Percentiles rank a stretch among this genome's conserved stretches.
These are phyloP conservation scores for Meteorus sp. DNA, from an alignment of 1,140 invertebrate genomes.

Conservation along the genomic window DNA sequence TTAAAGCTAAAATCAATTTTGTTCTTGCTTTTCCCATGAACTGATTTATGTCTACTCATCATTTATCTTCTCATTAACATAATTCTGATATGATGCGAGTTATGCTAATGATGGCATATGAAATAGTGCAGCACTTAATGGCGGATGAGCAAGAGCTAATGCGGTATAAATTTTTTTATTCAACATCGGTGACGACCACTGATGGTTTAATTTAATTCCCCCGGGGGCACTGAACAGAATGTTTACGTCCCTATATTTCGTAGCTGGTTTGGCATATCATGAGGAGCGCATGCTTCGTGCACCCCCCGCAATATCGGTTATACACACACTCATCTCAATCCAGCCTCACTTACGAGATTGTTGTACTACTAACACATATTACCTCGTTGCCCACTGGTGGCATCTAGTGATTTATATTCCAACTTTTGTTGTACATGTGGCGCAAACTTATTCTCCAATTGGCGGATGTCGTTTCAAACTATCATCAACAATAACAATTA, in stretches of 20 bases:
- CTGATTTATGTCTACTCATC: no score
- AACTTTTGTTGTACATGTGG: background rate
- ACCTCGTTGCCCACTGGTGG: conserved; percentile 4
- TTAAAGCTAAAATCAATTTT: no score
- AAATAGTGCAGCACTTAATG: conserved; percentile 16
- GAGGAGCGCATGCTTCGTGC: conserved; percentile 26
- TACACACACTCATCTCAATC: conserved; percentile 11
- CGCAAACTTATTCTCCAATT: background rate
- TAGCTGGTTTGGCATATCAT: conserved; percentile 17
- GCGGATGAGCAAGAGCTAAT: conserved; percentile 15
- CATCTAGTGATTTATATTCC: conserved; percentile 26
- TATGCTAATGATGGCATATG: no score
- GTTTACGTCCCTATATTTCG: conserved; percentile 25
- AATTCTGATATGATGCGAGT: no score
- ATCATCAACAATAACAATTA: background rate
- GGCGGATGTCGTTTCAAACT: conserved; percentile 6
- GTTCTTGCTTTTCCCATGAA: no score
- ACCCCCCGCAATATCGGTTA: conserved; percentile 37
- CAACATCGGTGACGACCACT: background rate
- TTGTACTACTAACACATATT: conserved; percentile 13
- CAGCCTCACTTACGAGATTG: conserved; percentile 11
- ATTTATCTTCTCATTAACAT: no score
- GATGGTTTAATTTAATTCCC: background rate
- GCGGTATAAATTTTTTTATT: conserved; percentile 14
- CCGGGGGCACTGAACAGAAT: background rate